These are phyloP conservation scores for Phasia obesa DNA, from an alignment of 2,888 invertebrate genomes.

Conservation along the genomic window DNA sequence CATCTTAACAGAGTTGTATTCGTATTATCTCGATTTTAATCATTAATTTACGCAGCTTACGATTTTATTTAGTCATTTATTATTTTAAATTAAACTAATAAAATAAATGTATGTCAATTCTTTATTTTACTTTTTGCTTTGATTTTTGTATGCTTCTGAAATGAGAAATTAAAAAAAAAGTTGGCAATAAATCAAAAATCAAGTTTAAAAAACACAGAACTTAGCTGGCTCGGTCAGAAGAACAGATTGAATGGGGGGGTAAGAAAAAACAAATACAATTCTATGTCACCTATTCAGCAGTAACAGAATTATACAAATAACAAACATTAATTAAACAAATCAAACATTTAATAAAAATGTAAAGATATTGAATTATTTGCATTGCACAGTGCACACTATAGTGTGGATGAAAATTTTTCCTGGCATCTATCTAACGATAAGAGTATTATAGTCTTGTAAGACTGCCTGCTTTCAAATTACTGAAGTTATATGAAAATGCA, in stretches of 20 bases:
- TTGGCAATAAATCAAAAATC: constrained; percentile 70
- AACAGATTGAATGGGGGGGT: constrained; percentile 16
- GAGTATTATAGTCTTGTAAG: no score
- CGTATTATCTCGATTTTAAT: constrained; percentile 58
- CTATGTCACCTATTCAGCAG: constrained; percentile 36
- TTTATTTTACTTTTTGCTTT: constrained; percentile 46
- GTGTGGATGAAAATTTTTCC: no score
- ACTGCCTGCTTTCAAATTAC: no score
- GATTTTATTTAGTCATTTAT: constrained; percentile 58
- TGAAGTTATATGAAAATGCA: no score
- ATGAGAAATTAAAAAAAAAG: constrained; percentile 59
- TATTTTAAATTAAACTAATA: constrained; percentile 54
- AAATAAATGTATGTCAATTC: constrained; percentile 65
- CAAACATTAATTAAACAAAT: constrained; percentile 63
- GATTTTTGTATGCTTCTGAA: constrained; percentile 27
- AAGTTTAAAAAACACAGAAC: constrained; percentile 54
- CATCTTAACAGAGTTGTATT: constrained; percentile 62
- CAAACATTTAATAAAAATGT: constrained; percentile 61
- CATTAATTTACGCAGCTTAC: constrained; percentile 57
- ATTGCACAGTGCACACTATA: constrained; percentile 38
- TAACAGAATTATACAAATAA: constrained; percentile 65
- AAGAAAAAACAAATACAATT: constrained; percentile 26
- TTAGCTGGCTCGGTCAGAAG: constrained; percentile 25
- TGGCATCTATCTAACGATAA: no score
- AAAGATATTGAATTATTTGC: constrained; percentile 26